Percentiles rank a stretch among this genome's conserved stretches.
These are phyloP conservation scores for Eledona agricola DNA, from an alignment of 2,888 invertebrate species.

Conservation along the genomic window DNA sequence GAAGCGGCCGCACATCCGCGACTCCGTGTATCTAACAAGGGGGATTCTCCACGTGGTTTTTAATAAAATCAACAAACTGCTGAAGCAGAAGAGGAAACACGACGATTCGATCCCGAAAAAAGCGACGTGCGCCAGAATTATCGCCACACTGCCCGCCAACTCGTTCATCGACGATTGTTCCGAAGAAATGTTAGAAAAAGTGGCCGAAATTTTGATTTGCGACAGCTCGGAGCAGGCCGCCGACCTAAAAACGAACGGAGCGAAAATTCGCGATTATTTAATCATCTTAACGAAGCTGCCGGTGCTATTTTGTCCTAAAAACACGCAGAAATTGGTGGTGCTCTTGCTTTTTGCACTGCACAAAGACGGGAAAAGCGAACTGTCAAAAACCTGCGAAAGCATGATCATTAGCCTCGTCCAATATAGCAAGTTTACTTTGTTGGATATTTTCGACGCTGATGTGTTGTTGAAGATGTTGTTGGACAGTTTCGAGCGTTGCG, in stretches of 20 bases:
- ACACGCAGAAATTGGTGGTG: constrained; percentile 48
- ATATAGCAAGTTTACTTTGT: constrained; percentile 43
- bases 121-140: constrained; percentile 44
- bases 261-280: constrained; percentile 42
- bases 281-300: constrained; percentile 50
- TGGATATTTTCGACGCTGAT: constrained; percentile 42
- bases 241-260: constrained; percentile 39
- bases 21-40: constrained; percentile 41
- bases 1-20: constrained; percentile 35
- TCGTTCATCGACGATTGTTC: constrained; percentile 33
- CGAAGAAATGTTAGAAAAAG: constrained; percentile 5
- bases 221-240: constrained; percentile 4
- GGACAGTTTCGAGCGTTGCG: constrained; percentile 45
- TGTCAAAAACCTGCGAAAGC: constrained; percentile 39
- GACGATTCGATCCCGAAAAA: constrained; percentile 39
- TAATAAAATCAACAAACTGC: constrained; percentile 51
- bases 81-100: constrained; percentile 51
- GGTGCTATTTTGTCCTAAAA: constrained; percentile 46
- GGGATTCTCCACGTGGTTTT: constrained; percentile 46
- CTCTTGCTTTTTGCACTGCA: constrained; percentile 52
- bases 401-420: constrained; percentile 51
- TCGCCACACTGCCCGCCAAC: constrained; percentile 41
- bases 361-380: constrained; percentile 45
- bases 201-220: constrained; percentile 3
- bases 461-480: constrained; percentile 44